Percentiles rank a stretch among this genome's conserved stretches.
Conservation (phyloP, 2,797 vertebrate genomes). For the Champsocephalus gunnari region DNA sequence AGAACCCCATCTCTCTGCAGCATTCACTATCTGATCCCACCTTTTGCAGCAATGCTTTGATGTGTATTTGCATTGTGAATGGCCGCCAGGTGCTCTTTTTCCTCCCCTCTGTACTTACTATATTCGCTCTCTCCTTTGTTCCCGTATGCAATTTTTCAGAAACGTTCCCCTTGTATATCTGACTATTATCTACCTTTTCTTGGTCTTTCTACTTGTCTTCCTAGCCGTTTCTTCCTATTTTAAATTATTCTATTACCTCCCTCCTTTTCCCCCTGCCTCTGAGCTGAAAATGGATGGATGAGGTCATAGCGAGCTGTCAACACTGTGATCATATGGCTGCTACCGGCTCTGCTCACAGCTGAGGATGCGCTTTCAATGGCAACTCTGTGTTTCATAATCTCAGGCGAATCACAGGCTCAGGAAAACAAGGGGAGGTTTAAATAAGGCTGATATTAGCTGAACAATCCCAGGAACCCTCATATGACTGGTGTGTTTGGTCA, state of each 20-base stretch:
- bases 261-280: constrained; percentile 51
- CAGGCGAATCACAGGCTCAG: constrained; percentile 49
- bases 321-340: constrained; percentile 83
- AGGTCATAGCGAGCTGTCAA: constrained; percentile 85
- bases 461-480: constrained; percentile 17
- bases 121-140: constrained; percentile 48
- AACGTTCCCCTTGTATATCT: constrained; percentile 22
- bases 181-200: constrained; percentile 64
- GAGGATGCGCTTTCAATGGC: constrained; percentile 63
- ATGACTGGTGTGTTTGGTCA: constrained; percentile 47
- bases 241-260: constrained; percentile 53
- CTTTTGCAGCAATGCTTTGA: constrained; percentile 67
- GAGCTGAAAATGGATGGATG: constrained; percentile 79
- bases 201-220: constrained; percentile 53
- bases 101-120: constrained; percentile 17
- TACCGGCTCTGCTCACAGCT: constrained; percentile 71
- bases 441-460: constrained; percentile 7
- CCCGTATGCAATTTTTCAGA: constrained; percentile 25
- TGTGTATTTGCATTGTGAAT: constrained; percentile 71
- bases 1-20: constrained; percentile 41
- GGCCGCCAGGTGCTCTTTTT: constrained; percentile 56
- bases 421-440: constrained; percentile 40
- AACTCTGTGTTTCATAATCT: constrained; percentile 61
- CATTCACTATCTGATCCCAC: constrained; percentile 48
- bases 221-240: constrained; percentile 39